Conservation (phyloP, 2,888 invertebrate species). For the Tholera decimalis region DNA sequence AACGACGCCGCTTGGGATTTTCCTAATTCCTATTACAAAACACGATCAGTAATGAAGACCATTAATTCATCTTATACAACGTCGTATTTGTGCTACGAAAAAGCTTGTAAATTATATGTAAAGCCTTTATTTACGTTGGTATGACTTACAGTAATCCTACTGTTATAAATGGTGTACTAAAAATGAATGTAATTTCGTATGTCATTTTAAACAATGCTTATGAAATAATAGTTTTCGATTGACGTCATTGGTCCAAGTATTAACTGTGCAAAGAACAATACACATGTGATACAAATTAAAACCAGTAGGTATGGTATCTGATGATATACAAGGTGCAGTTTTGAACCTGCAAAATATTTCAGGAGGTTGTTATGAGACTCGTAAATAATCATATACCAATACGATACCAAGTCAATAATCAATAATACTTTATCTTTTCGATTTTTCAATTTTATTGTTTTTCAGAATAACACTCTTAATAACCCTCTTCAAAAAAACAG, state of each 20-base stretch:
- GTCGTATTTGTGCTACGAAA: constrained; percentile 25
- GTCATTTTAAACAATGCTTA: constrained; percentile 37
- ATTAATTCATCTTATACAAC: constrained; percentile 38
- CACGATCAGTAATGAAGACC: constrained; percentile 16
- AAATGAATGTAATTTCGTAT: constrained; percentile 27
- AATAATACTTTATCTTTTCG: too few species aligned
- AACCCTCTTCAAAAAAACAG: too few species aligned
- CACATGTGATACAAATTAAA: constrained; percentile 20
- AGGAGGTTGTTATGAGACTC: too few species aligned
- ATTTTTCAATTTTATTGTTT: too few species aligned
- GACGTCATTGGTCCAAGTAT: constrained; percentile 44
- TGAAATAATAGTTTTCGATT: constrained; percentile 36
- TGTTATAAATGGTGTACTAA: constrained; percentile 45
- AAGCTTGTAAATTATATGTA: constrained; percentile 22
- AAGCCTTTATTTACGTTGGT: constrained; percentile 38
- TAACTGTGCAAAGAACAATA: constrained; percentile 32
- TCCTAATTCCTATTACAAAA: constrained; percentile 41
- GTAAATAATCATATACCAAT: too few species aligned
- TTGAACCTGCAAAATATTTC: too few species aligned
- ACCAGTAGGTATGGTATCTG: constrained; percentile 20
- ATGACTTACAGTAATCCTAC: constrained; percentile 37
- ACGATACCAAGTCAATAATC: too few species aligned
- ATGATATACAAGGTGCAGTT: too few species aligned
- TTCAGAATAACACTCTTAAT: too few species aligned
- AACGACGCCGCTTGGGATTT: constrained; percentile 45